Conservation (phyloP, 2,113 vertebrate genomes). For the Theropithecus gelada region DNA sequence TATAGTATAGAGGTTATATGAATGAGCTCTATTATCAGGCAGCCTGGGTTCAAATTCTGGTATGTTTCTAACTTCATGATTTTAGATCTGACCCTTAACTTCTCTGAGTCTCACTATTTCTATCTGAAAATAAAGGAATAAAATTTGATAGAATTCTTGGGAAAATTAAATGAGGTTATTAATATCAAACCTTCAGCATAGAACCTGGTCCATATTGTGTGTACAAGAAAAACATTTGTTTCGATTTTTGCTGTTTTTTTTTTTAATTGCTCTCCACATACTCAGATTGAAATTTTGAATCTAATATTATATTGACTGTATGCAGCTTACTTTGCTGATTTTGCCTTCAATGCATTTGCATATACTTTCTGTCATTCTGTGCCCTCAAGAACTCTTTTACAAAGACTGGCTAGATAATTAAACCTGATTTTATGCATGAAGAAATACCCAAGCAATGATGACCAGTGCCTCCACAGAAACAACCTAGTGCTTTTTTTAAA, state of each 20-base stretch:
- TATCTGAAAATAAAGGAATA: background rate
- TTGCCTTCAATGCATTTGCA: background rate
- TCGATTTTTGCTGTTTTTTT: background rate
- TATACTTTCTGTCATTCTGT: background rate
- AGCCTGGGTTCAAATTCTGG: background rate
- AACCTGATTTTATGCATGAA: conserved; percentile 33
- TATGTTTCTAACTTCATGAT: background rate
- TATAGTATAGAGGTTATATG: background rate
- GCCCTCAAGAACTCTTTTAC: background rate
- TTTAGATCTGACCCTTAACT: background rate
- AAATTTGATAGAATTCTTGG: background rate
- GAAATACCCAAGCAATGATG: background rate
- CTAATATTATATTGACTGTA: background rate
- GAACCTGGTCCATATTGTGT: background rate
- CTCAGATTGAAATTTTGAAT: background rate
- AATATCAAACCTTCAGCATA: background rate
- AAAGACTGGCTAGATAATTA: background rate
- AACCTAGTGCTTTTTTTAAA: background rate
- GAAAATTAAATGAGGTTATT: background rate
- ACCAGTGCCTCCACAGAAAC: background rate
- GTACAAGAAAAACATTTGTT: background rate
- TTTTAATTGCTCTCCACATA: background rate
- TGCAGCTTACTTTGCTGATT: background rate
- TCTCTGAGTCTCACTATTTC: background rate
- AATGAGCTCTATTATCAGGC: background rate